Evolutionary conservation across 2,113 vertebrate species (phyloP).

Genomic region (Abramis brama): DNA sequence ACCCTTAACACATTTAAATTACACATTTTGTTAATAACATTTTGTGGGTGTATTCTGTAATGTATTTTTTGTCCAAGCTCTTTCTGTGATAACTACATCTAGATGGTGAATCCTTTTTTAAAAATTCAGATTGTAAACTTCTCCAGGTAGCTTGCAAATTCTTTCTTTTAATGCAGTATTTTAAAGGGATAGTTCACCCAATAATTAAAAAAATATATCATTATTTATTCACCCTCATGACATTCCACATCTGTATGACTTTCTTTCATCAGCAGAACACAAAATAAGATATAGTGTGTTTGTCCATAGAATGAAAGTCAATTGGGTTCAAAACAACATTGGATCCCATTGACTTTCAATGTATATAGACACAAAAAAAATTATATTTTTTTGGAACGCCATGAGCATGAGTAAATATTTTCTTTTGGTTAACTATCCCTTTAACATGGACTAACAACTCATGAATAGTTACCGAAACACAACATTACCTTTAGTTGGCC

Average conservation of each 20-base stretch:
- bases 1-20: background rate
- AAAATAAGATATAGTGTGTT: background rate
- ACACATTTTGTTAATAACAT: background rate
- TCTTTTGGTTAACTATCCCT: background rate
- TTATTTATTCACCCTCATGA: background rate
- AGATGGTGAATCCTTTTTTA: background rate
- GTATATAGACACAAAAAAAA: no score
- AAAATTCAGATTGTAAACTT: background rate
- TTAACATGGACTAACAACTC: conserved; percentile 54
- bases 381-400: background rate
- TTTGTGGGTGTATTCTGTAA: background rate
- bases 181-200: background rate
- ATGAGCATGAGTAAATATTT: background rate
- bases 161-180: background rate
- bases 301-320: background rate
- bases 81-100: background rate
- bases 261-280: background rate
- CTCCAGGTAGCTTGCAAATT: background rate
- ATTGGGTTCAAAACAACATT: background rate
- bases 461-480: conserved; percentile 70
- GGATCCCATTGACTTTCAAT: no score
- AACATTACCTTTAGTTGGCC: conserved; percentile 72
- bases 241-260: background rate
- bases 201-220: background rate
- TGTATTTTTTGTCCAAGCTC: background rate